Base-by-base conservation (phyloP, 2,797 vertebrate species). In the Tolypeutes matacus region DNA sequence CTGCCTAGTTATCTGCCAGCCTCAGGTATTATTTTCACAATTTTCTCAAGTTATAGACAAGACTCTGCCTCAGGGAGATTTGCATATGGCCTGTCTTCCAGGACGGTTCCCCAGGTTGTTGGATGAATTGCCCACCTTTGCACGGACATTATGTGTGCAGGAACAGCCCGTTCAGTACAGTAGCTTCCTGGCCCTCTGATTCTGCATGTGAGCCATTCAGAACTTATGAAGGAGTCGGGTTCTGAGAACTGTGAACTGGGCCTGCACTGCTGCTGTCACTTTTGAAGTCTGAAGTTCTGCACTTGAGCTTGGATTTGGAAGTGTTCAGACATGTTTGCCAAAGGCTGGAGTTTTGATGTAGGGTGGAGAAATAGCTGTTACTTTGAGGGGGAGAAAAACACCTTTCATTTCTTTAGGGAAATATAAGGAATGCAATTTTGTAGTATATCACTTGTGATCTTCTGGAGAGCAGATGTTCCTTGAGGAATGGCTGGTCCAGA, bases 401-500 rank as follows among this genome's bases (percentile, higher is more conserved):
- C 94, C 95, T 97, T 96, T 94, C 81, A 36, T 90, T 96, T 96
- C 93, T 96, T 84, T 49, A 23, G 86, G 84, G 91, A 88, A 83
- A 95, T 86, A 94, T 69, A 96, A 95, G 96, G 46, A 53, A 89
- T 78, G 86, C 77, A 39, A 85, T 86, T 84, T 62, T 82, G 94
- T 34, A 13, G 83, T 70, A 94, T 95, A 95, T 64, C 84, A 85
- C 93, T 91, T 94, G 89, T 92, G 93, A 94, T 97, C 96, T 95
- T 95, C 95, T 90, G 95, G 92, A 62, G 96, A 97, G 81, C 96
- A 97, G 96, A 95, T 97, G 95, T 97, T 97, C 85, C 93, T 83
- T 51, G 72, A 96, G 95, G 93, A 93, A 83, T 65, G 95, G 76
- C 86, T 94, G 92, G 97, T 96, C 96, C 95, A 97, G 96, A 97